A percentile compares a stretch with the other conserved stretches of the same genome.
These are phyloP conservation scores for Dromius quadrimaculatus DNA, from an alignment of 2,888 invertebrate species.

Conservation along the genomic window DNA sequence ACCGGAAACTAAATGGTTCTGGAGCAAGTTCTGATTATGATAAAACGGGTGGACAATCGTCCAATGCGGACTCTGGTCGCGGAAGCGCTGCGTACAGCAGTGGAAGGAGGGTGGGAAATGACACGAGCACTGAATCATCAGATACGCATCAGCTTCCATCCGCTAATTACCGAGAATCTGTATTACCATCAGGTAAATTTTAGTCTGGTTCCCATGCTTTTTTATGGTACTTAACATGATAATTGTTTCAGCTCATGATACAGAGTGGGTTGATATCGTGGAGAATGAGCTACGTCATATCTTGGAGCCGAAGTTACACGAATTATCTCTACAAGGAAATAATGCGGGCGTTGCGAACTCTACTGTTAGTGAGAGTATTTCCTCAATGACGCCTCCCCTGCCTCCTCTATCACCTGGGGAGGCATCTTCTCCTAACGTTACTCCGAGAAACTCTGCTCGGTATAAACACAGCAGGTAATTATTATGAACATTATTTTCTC, in stretches of 20 bases:
- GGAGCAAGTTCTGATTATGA: slow-evolving; percentile 81
- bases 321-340: slow-evolving; percentile 70
- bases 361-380: slow-evolving; percentile 74
- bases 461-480: slow-evolving; percentile 66
- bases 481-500: too few relatives aligned
- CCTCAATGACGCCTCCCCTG: slow-evolving; percentile 82
- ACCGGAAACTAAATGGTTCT: slow-evolving; percentile 70
- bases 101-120: slow-evolving; percentile 72
- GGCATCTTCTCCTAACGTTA: slow-evolving; percentile 67
- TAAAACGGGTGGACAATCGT: slow-evolving; percentile 80
- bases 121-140: slow-evolving; percentile 72
- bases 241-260: slow-evolving; percentile 70
- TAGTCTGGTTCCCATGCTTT: slow-evolving; percentile 13
- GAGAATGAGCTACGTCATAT: slow-evolving; percentile 84
- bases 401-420: slow-evolving; percentile 80
- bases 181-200: slow-evolving; percentile 52
- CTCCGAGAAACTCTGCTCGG: slow-evolving; percentile 65
- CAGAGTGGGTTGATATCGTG: slow-evolving; percentile 86
- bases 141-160: slow-evolving; percentile 66
- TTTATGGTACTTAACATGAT: slow-evolving; percentile 33
- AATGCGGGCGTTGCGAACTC: slow-evolving; percentile 74
- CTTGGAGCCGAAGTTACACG: slow-evolving; percentile 79
- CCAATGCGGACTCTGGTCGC: slow-evolving; percentile 82
- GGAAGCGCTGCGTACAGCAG: slow-evolving; percentile 86
- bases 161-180: slow-evolving; percentile 45